phyloP scores from a whole-genome alignment of 2,797 vertebrate genomes.

The Eutrigla gurnardus region DNA sequence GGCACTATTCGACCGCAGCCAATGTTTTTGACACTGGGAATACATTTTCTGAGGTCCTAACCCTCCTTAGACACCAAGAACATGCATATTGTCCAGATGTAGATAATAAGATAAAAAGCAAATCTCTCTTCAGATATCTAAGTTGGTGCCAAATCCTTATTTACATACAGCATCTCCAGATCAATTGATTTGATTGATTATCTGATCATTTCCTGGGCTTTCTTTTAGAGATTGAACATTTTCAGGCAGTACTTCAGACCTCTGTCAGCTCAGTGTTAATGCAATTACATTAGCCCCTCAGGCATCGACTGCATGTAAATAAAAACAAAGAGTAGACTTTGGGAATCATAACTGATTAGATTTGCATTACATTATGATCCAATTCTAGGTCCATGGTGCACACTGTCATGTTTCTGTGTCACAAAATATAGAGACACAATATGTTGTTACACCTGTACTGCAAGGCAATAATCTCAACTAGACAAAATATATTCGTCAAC shows the following conservation, averaged over 20 bases:
- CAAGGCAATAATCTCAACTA: background rate
- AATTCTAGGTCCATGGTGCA: background rate
- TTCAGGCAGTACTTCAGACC: background rate
- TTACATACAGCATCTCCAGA: background rate
- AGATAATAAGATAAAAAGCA: background rate
- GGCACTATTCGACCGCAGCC: too few species aligned
- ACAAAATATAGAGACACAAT: background rate
- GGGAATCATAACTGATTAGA: background rate
- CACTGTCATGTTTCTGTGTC: background rate
- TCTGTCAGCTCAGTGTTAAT: background rate
- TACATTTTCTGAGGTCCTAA: too few species aligned
- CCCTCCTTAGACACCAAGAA: too few species aligned
- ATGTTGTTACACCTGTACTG: background rate
- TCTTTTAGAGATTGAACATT: background rate
- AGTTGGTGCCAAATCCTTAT: background rate
- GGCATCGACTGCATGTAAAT: constrained; percentile 18
- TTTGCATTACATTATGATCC: background rate
- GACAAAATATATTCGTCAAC: too few species aligned
- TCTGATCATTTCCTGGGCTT: background rate
- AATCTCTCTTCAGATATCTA: background rate
- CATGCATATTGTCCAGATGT: too few species aligned
- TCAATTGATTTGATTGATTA: background rate
- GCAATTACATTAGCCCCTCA: background rate
- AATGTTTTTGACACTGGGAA: too few species aligned
- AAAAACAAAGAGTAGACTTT: background rate